phyloP scores from a whole-genome alignment of 1,140 invertebrate genomes.

The Drosophila seguyi region DNA sequence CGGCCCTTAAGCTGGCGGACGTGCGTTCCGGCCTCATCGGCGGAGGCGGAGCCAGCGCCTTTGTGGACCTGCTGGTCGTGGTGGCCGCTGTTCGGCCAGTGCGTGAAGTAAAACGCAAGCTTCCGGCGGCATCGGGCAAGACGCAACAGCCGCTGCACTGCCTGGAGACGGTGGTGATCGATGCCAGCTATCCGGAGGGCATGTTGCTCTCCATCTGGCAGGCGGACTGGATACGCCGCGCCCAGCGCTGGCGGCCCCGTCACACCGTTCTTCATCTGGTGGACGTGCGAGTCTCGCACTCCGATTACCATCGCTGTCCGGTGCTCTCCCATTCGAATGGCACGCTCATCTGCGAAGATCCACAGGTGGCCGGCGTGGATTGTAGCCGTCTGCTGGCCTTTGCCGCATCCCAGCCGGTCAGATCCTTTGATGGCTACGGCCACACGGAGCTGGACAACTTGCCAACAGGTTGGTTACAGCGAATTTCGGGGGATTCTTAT shows the following conservation, averaged over 20 bases:
- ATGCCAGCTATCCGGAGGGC: conserved; percentile 81
- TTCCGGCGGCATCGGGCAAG: conserved; percentile 49
- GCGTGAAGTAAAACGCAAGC: conserved; percentile 75
- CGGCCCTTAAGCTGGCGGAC: conserved; percentile 83
- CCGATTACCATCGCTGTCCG: conserved; percentile 74
- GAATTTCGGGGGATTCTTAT: background rate
- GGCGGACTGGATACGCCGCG: conserved; percentile 80
- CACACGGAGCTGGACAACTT: conserved; percentile 41
- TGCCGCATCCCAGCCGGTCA: conserved; percentile 25
- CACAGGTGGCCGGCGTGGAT: conserved; percentile 45
- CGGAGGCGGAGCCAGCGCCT: conserved; percentile 18
- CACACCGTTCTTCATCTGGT: conserved; percentile 86
- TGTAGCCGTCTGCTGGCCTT: conserved; percentile 42
- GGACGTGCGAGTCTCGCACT: conserved; percentile 85
- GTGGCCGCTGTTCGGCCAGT: conserved; percentile 76
- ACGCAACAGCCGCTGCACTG: conserved; percentile 56
- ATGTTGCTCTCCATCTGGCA: conserved; percentile 85
- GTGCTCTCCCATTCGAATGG: conserved; percentile 69
- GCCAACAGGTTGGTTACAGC: conserved; percentile 48
- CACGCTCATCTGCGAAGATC: conserved; percentile 86
- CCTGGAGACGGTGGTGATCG: conserved; percentile 85
- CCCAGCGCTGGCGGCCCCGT: conserved; percentile 83
- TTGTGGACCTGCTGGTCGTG: conserved; percentile 84
- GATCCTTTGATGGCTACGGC: conserved; percentile 44
- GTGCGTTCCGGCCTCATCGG: conserved; percentile 60